Evolutionary conservation across 2,888 invertebrate species (phyloP), one percentile per base, ranked within the genome.

Genomic region (Monopis laevigella): DNA sequence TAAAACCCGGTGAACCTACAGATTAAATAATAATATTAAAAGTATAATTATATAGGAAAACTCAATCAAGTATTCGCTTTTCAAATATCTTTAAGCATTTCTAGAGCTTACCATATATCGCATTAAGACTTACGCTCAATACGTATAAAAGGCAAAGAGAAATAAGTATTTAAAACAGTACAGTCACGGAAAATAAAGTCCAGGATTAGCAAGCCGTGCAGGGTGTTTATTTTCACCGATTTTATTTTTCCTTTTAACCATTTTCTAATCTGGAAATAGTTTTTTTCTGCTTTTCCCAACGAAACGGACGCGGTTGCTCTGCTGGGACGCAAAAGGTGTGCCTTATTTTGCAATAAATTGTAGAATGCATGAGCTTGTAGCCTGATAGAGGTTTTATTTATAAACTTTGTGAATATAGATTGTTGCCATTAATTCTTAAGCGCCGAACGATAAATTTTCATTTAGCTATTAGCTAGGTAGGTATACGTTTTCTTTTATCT

Each of bases 281-380:
- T 41, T 41, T 41, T 41, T 24, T 14, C n/a, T n/a, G n/a, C n/a
- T n/a, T n/a, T n/a, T n/a, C n/a, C 32, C 14, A 17, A 16, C 3
- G 32, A 17, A 32, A 16, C 32, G 32, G 32, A 32, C 32, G n/a
- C n/a, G 10, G 16, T 32, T 3, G 32, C 36, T 12, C 36, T 12
- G 19, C 21, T 13, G 29, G 28, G 40, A 18, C 28, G 29, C 43
- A 39, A 42, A 46, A 46, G 51, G 54, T 48, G 52, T 47, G 48
- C 49, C 46, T 40, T 40, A 47, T 50, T 49, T 48, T 45, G 48
- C 53, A 45, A 57, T 59, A 58, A 60, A 58, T 56, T 55, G 42
- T 4, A 11, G 10, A 40, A 28, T 11, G 27, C 39, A 39, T 35
- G 18, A 19, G 36, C 14, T 40, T 12, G 28, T 30, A 40, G 29